Evolutionary conservation across 1,140 invertebrate species (phyloP).

Genomic region (Cotesia glomerata): DNA sequence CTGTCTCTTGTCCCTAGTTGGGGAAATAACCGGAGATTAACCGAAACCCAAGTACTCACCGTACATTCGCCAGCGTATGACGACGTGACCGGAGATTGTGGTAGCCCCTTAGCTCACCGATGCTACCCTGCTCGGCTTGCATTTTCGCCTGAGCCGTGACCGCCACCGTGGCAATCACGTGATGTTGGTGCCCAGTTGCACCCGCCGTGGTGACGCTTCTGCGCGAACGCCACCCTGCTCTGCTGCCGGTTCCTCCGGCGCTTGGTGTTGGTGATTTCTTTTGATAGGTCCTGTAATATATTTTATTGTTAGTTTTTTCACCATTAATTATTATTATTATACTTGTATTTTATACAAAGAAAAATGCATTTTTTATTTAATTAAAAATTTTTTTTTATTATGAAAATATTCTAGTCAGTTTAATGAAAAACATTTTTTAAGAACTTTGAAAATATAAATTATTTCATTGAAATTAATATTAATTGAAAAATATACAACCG

Average conservation of each 20-base stretch:
- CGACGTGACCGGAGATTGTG: constrained; percentile 83
- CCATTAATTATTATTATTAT: not conserved
- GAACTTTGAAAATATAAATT: too few relatives aligned
- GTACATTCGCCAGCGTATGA: constrained; percentile 86
- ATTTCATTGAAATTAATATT: too few relatives aligned
- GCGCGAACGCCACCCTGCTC: constrained; percentile 58
- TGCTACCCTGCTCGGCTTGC: constrained; percentile 88
- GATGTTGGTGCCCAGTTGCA: constrained; percentile 57
- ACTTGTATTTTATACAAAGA: not conserved
- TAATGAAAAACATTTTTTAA: too few relatives aligned
- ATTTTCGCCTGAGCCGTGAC: constrained; percentile 69
- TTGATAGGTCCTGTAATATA: constrained; percentile 53
- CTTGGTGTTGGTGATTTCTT: constrained; percentile 62
- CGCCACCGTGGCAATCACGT: constrained; percentile 58
- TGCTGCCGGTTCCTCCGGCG: constrained; percentile 48
- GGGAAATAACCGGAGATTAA: not conserved
- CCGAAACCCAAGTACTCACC: constrained; percentile 68
- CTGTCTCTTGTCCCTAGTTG: not conserved
- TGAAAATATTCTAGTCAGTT: too few relatives aligned
- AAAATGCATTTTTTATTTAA: not conserved
- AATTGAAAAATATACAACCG: too few relatives aligned
- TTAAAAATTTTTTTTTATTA: not conserved
- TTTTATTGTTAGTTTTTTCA: not conserved
- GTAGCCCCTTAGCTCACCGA: constrained; percentile 84
- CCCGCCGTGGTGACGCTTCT: constrained; percentile 61